These are phyloP conservation scores for Chirona hameri DNA, from an alignment of 2,888 invertebrate species.

Conservation along the genomic window DNA sequence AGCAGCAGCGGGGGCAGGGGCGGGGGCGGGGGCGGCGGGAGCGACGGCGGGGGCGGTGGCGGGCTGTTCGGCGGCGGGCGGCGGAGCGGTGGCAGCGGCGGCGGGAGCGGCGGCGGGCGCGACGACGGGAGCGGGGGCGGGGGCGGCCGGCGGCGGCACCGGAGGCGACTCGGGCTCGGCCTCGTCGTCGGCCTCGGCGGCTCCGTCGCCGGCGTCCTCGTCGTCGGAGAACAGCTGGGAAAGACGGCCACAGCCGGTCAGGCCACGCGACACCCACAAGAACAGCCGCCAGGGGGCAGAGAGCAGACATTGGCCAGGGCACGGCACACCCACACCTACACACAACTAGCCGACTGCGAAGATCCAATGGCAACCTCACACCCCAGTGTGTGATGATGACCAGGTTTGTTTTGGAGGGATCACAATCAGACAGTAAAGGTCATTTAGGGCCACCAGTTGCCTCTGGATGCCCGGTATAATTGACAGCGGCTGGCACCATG, in stretches of 20 bases:
- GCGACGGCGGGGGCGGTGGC: background rate
- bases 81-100: background rate
- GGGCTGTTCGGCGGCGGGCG: background rate
- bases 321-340: too few species aligned
- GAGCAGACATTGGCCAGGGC: too few species aligned
- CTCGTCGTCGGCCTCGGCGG: conserved; percentile 58
- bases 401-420: too few species aligned
- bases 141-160: background rate
- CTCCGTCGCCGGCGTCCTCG: conserved; percentile 57
- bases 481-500: too few species aligned
- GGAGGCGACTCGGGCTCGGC: conserved; percentile 14
- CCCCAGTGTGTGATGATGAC: too few species aligned
- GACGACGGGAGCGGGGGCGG: background rate
- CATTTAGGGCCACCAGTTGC: too few species aligned
- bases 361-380: too few species aligned
- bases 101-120: background rate
- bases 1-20: conserved; percentile 42
- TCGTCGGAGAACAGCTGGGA: conserved; percentile 59
- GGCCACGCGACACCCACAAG: background rate
- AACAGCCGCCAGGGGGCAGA: too few species aligned
- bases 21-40: conserved; percentile 49
- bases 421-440: too few species aligned
- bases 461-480: too few species aligned
- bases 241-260: background rate
- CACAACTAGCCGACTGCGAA: too few species aligned